A percentile compares a stretch with the other conserved stretches of the same genome.
Evolutionary conservation across 1,140 invertebrate genomes (phyloP).

Genomic region (Zaprionus taronus): DNA sequence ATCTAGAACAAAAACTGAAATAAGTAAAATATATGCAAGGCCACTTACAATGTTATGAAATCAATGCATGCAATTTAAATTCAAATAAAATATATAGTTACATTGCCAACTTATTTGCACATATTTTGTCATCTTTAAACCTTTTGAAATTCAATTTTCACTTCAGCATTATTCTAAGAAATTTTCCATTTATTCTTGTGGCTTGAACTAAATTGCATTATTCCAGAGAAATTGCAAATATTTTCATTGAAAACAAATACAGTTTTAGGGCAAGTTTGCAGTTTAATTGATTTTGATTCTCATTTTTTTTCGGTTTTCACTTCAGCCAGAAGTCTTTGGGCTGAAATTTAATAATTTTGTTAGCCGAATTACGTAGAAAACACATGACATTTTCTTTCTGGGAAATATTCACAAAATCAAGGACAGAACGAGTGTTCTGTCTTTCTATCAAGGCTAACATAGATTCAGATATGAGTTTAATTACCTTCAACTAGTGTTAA

Average conservation of each 20-base stretch:
- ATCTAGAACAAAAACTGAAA: too few relatives aligned
- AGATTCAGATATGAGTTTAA: background rate
- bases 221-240: background rate
- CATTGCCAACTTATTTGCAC: background rate
- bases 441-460: background rate
- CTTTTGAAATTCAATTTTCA: background rate
- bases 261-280: background rate
- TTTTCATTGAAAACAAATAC: constrained; percentile 1
- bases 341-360: constrained; percentile 1
- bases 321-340: background rate
- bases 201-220: background rate
- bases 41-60: background rate
- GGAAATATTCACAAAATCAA: too few relatives aligned
- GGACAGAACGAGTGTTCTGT: too few relatives aligned
- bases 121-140: background rate
- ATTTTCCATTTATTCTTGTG: background rate
- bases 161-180: background rate
- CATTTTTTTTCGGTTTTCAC: background rate
- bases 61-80: background rate
- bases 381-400: background rate
- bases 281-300: constrained; percentile 2
- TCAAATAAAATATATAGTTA: background rate
- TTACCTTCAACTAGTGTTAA: background rate
- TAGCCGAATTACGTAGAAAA: constrained; percentile 8
- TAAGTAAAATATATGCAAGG: too few relatives aligned